Percentiles rank a stretch among this genome's conserved stretches.
These are phyloP conservation scores for Anomalospiza imberbis DNA, from an alignment of 2,797 vertebrate species.

Conservation along the genomic window DNA sequence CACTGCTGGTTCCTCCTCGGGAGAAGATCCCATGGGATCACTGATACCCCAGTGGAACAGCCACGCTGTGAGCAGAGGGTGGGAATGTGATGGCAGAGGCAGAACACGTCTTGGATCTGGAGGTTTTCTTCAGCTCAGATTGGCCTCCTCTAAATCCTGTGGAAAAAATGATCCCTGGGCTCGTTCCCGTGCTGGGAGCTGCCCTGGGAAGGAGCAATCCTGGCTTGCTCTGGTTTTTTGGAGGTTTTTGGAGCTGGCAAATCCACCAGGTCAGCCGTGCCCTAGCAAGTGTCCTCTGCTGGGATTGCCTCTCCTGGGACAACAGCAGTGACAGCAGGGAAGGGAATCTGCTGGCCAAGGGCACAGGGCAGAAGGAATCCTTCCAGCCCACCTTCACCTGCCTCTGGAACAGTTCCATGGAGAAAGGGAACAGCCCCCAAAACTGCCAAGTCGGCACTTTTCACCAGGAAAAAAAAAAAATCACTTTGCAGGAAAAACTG, in stretches of 20 bases:
- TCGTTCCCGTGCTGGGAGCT: background rate
- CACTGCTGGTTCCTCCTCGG: background rate
- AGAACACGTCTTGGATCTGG: accelerated
- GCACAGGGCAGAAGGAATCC: background rate
- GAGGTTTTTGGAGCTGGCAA: background rate
- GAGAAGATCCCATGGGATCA: background rate
- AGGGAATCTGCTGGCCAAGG: background rate
- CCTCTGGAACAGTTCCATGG: accelerated
- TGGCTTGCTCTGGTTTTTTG: background rate
- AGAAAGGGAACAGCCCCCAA: background rate
- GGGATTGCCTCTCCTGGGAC: background rate
- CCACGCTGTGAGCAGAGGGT: background rate
- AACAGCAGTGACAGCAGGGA: background rate
- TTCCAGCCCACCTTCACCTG: background rate
- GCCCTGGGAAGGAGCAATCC: background rate
- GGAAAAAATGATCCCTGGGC: background rate
- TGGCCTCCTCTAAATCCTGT: background rate
- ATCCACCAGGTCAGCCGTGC: background rate
- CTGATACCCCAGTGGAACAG: background rate
- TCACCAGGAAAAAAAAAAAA: background rate
- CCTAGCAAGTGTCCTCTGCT: background rate
- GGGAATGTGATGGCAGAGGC: background rate
- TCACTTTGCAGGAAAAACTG: accelerated
- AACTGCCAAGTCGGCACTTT: background rate
- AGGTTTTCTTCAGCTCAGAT: background rate